These are phyloP conservation scores for Esox masquinongy DNA, from an alignment of 2,797 vertebrate genomes.

Conservation along the genomic window DNA sequence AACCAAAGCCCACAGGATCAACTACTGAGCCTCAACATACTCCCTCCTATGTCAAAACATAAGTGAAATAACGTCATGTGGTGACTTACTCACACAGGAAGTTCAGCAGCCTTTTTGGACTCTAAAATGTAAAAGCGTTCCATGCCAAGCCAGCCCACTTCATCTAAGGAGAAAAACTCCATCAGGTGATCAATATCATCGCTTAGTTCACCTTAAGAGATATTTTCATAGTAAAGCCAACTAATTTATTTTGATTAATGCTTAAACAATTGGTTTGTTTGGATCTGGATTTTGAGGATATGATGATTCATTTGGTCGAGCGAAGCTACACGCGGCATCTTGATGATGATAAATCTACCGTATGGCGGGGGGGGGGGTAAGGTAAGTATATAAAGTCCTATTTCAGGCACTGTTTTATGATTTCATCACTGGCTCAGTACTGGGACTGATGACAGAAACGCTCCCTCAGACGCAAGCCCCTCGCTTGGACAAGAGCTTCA, in stretches of 20 bases:
- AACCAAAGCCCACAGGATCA: not conserved
- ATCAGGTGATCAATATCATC: not conserved
- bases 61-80: not conserved
- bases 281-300: not conserved
- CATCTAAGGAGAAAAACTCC: not conserved
- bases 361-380: constrained; percentile 30
- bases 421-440: constrained; percentile 45
- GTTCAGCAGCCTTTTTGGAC: not conserved
- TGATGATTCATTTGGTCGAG: not conserved
- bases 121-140: not conserved
- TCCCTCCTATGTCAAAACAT: not conserved
- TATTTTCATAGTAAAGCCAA: not conserved
- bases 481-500: constrained; percentile 37
- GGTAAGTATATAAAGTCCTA: constrained; percentile 37
- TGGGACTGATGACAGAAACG: constrained; percentile 46
- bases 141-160: not conserved
- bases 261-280: not conserved
- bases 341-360: constrained; percentile 28
- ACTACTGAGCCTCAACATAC: not conserved
- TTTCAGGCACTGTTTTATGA: constrained; percentile 30
- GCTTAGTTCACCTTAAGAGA: not conserved
- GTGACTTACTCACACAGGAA: not conserved
- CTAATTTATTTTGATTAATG: not conserved
- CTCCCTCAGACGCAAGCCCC: constrained; percentile 37
- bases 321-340: constrained; percentile 18